Evolutionary conservation across 1,140 invertebrate genomes (phyloP).

Genomic region (Calliopsis andreniformis): DNA sequence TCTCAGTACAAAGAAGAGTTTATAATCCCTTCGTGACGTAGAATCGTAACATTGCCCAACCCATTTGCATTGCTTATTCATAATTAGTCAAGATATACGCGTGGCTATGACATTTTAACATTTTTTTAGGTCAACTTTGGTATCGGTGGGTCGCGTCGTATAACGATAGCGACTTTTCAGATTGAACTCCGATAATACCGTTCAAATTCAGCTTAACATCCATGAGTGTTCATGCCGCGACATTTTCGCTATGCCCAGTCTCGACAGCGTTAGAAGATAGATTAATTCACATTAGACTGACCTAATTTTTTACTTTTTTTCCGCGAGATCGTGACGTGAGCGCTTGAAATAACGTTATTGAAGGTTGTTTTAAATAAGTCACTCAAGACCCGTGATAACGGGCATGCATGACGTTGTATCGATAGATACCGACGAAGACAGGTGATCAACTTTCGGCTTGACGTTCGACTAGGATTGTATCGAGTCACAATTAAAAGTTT

Average conservation of each 20-base stretch:
- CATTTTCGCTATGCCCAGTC: not conserved
- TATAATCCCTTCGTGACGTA: constrained; percentile 48
- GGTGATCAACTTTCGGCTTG: too few relatives aligned
- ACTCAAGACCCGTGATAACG: too few relatives aligned
- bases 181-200: constrained; percentile 15
- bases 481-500: too few relatives aligned
- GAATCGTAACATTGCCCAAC: constrained; percentile 41
- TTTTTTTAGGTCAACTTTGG: constrained; percentile 40
- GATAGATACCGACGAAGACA: too few relatives aligned
- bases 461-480: too few relatives aligned
- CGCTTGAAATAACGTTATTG: too few relatives aligned
- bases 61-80: constrained; percentile 54
- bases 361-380: too few relatives aligned
- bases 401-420: too few relatives aligned
- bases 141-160: not conserved
- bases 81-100: constrained; percentile 50
- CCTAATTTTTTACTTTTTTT: too few relatives aligned
- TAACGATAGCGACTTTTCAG: not conserved
- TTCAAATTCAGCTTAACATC: not conserved
- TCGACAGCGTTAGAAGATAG: too few relatives aligned
- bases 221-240: not conserved
- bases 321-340: too few relatives aligned
- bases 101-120: constrained; percentile 47
- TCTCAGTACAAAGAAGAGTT: constrained; percentile 47
- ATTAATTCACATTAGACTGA: too few relatives aligned